A percentile compares a stretch with the other conserved stretches of the same genome.
Conservation (phyloP, 2,113 vertebrate genomes). For the Phodopus roborovskii region DNA sequence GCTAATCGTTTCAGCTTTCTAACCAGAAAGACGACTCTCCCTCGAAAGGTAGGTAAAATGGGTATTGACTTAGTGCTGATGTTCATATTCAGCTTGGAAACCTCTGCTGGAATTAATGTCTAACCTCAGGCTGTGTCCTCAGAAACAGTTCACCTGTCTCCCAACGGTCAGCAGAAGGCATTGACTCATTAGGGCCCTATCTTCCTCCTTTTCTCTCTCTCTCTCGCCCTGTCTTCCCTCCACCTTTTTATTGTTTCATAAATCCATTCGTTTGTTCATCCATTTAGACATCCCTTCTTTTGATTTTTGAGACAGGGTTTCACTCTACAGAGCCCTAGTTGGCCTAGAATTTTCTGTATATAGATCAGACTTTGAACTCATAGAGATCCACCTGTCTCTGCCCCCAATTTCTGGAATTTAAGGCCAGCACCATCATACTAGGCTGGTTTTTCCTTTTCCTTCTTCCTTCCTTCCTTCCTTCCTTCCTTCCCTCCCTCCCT, state of each 20-base stretch:
- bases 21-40: conserved; percentile 45
- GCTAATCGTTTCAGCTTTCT: conserved; percentile 24
- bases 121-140: neutral
- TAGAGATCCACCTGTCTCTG: neutral
- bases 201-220: too few relatives aligned
- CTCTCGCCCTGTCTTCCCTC: neutral
- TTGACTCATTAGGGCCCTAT: neutral
- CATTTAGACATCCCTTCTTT: too few relatives aligned
- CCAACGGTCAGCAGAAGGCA: neutral
- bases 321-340: neutral
- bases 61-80: neutral
- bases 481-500: too few relatives aligned
- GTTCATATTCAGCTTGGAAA: neutral
- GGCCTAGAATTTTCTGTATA: neutral
- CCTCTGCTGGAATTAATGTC: neutral
- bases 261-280: too few relatives aligned
- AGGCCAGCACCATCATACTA: neutral
- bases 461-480: too few relatives aligned
- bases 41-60: conserved; percentile 13
- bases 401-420: neutral
- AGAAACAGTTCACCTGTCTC: neutral
- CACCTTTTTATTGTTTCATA: neutral
- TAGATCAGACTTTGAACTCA: neutral
- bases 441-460: neutral
- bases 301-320: neutral